Base-by-base conservation (phyloP, 64 coral and sea anemone species). In the Porites australiensis region DNA sequence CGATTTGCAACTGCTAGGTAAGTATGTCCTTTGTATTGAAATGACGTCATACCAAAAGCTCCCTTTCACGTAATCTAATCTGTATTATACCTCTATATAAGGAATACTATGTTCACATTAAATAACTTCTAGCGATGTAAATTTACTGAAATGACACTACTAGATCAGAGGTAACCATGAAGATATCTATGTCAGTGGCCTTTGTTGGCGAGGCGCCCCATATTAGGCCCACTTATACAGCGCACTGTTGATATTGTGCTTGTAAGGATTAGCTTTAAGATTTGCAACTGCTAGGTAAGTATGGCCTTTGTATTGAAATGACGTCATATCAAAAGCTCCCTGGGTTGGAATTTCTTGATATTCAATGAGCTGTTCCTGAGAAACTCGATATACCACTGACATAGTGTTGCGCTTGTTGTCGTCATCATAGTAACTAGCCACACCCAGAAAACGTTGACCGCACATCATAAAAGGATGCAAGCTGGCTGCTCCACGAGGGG, bases 141-240 rank as follows among this genome's bases (percentile, higher is more conserved):
- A 37, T 37, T 37, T 37, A 37, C 27, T 37, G 27, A 37, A 37
- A 37, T 37, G 27, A 37, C 27, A 37, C 27, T 37, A 37, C 0
- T 37, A 37, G n/a, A n/a, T n/a, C n/a, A n/a, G 27, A 37, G 27
- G 27, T 37, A 37, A 37, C 27, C 27, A 37, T 37, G 27, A 37
- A 37, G 27, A 37, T 37, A 37, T 37, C 27, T 37, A 37, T 37
- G 27, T 37, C 27, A 37, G 27, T 37, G 16, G 48, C 14, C 27
- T 50, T 15, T 54, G 44, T 23, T 12, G 7, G 54, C 54, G 5
- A 12, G 54, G 27, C 1, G 27, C 27, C 12, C 5, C 54, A 9
- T 57, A 9, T 57, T 57, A 57, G 54, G 54, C 12, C 90, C 90
- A 92, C 64, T 92, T 92, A 19, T 92, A 92, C 68, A 92, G 63